Percentiles rank a stretch among this genome's conserved stretches.
Conservation (phyloP, 2,888 invertebrate species). For the Tenthredo scrophulariae region DNA sequence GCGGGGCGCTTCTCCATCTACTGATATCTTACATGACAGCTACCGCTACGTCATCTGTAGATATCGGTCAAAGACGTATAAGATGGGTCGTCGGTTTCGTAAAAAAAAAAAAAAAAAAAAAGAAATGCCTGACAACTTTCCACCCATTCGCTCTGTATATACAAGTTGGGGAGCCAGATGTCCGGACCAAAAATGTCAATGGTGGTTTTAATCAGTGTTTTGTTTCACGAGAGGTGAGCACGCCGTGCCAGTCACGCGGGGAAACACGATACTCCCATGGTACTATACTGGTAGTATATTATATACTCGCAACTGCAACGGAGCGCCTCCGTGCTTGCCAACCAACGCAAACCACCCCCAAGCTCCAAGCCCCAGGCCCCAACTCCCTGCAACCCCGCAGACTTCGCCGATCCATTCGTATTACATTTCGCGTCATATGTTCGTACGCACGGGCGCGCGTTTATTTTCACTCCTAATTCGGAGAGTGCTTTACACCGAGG, state of each 20-base stretch:
- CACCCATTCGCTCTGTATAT: too few relatives aligned
- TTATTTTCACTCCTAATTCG: slow-evolving; percentile 49
- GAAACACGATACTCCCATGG: slow-evolving; percentile 46
- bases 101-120: too few relatives aligned
- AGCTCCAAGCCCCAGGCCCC: too few relatives aligned
- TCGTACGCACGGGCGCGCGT: slow-evolving; percentile 40
- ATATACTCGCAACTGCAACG: slow-evolving; percentile 29
- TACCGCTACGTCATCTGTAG: too few relatives aligned
- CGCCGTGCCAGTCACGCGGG: slow-evolving; percentile 10
- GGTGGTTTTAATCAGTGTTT: slow-evolving; percentile 62
- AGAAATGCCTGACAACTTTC: too few relatives aligned
- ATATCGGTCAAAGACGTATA: too few relatives aligned
- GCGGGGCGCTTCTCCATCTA: too few relatives aligned
- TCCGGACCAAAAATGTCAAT: slow-evolving; percentile 60
- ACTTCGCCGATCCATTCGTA: slow-evolving; percentile 40
- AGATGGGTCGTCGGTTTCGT: too few relatives aligned
- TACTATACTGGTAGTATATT: neutral
- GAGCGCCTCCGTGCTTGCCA: neutral
- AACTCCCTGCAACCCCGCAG: neutral
- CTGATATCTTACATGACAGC: too few relatives aligned
- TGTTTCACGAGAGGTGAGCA: slow-evolving; percentile 56
- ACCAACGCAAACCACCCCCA: neutral
- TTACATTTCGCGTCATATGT: slow-evolving; percentile 52
- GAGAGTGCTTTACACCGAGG: slow-evolving; percentile 23
- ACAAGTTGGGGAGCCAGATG: slow-evolving; percentile 56